Conservation (phyloP, 1,140 invertebrate species). For the Drosophila nebulosa region DNA sequence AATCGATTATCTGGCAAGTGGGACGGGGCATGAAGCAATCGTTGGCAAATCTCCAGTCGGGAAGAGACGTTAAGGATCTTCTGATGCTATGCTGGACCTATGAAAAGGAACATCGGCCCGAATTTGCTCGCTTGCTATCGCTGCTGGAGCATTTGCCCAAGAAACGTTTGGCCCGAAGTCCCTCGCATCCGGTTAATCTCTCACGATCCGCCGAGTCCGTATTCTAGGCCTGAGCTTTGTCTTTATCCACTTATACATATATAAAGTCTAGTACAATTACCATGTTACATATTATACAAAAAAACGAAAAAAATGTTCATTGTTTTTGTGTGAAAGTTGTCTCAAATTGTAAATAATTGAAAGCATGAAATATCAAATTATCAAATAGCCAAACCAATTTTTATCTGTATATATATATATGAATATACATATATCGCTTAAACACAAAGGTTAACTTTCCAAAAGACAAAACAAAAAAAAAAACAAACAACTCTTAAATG, state of each 20-base stretch:
- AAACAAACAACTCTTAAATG: slow-evolving; percentile 30
- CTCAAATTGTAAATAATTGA: slow-evolving; percentile 56
- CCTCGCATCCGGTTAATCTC: slow-evolving; percentile 97
- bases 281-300: slow-evolving; percentile 8
- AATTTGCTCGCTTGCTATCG: slow-evolving; percentile 92
- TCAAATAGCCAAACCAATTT: slow-evolving; percentile 36
- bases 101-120: slow-evolving; percentile 90
- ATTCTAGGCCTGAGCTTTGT: slow-evolving; percentile 83
- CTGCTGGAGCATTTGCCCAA: slow-evolving; percentile 95
- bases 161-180: slow-evolving; percentile 96
- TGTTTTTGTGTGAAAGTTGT: slow-evolving; percentile 22
- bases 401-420: slow-evolving; percentile 29
- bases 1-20: slow-evolving; percentile 98
- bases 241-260: not conserved
- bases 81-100: slow-evolving; percentile 98
- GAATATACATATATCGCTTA: slow-evolving; percentile 16
- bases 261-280: slow-evolving; percentile 30
- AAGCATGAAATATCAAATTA: slow-evolving; percentile 31
- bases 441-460: slow-evolving; percentile 57
- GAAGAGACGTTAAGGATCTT: slow-evolving; percentile 98
- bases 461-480: slow-evolving; percentile 42
- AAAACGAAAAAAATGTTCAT: slow-evolving; percentile 32
- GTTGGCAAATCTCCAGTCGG: slow-evolving; percentile 95
- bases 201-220: slow-evolving; percentile 95
- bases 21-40: slow-evolving; percentile 98